Conservation (phyloP, 2,113 vertebrate species). For the Mobula hypostoma region DNA sequence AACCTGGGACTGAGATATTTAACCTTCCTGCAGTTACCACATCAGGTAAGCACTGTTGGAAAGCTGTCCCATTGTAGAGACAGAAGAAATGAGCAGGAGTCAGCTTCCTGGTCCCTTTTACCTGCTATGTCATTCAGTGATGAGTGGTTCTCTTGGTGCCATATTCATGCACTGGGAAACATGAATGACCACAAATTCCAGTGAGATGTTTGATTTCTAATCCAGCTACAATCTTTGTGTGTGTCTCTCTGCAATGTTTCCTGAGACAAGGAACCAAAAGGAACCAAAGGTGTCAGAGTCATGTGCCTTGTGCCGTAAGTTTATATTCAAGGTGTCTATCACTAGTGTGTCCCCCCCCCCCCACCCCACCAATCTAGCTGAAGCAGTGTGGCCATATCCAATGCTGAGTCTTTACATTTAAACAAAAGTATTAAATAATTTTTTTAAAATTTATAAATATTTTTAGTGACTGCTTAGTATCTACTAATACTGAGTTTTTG, state of each 20-base stretch:
- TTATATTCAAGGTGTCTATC: background rate
- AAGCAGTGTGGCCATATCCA: background rate
- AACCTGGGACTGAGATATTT: conserved; percentile 97
- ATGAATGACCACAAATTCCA: background rate
- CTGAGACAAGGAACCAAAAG: background rate
- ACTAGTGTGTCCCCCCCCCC: background rate
- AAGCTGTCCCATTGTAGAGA: background rate
- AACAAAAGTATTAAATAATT: background rate
- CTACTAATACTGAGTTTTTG: background rate
- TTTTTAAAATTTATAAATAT: background rate
- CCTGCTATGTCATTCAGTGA: no score
- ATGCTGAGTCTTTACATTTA: background rate
- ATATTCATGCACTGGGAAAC: no score
- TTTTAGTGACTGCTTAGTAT: background rate
- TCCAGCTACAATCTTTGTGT: background rate
- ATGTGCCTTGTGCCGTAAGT: background rate
- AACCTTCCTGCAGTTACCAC: conserved; percentile 93
- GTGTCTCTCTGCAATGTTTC: background rate
- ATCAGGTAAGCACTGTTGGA: conserved; percentile 67
- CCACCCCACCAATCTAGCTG: background rate
- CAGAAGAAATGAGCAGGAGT: no score
- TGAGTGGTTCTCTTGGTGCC: no score
- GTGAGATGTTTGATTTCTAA: background rate
- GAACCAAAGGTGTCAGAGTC: background rate
- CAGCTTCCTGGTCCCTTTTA: no score